Evolutionary conservation across 2,797 vertebrate genomes (phyloP), one percentile per base, ranked within the genome.

Genomic region (Dromococcyx pavoninus): DNA sequence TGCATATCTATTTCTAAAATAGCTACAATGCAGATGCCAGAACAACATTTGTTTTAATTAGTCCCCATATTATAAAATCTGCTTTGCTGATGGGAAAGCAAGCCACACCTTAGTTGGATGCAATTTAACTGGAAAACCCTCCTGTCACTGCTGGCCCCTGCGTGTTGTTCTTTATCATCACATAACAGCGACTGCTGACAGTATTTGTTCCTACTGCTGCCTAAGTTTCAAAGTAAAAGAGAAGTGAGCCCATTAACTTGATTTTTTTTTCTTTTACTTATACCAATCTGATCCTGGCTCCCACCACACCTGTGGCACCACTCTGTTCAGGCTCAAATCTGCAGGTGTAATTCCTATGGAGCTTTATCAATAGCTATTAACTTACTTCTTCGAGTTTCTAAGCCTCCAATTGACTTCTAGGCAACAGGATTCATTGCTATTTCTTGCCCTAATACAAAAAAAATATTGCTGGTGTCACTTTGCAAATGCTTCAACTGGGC

Each of bases 311-410:
- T 33, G 14, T 32, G 51, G 65, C 54, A 82, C 25, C 61, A 14
- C 37, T 79, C 33, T 60, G 66, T 82, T 70, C 53, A 46, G 70
- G 35, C 44, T 85, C 87, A 54, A 5, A 74, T 43, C 71, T 61
- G 57, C 56, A 82, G 89, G 53, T 74, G 18, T 67, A 86, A 82
- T 88, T 88, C 71, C 71, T 54, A 13, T 16, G 27, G 44, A 86
- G 60, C 33, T 93, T 78, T 84, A 84, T 76, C 77, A 78, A 60
- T n/a, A 81, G 43, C 30, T 82, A 43, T 32, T 87, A 84, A 28
- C n/a, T 65, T 70, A 39, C 70, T 85, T 70, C 65, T 27, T 17
- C 2, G 2, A 57, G n/a, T 73, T 89, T 70, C 53, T 74, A 82
- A 67, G 64, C 27, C 25, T 81, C 43, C 57, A 61, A 35, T 0